These are phyloP conservation scores for Cantharis rustica DNA, from an alignment of 2,888 invertebrate genomes.

Conservation along the genomic window DNA sequence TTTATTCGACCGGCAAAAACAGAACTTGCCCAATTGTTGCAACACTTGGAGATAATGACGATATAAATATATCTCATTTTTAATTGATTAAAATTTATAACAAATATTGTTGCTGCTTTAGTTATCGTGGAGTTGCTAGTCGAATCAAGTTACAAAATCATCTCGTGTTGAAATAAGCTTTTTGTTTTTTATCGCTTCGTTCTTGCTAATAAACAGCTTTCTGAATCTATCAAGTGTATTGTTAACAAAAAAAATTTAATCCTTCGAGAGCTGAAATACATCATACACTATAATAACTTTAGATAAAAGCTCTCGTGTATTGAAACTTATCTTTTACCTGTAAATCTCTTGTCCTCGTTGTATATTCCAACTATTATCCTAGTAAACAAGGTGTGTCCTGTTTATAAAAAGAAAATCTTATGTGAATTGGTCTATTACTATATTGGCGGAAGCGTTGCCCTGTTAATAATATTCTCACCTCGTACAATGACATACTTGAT, in stretches of 20 bases:
- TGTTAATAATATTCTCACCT: conserved; percentile 39
- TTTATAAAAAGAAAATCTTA: conserved; percentile 1
- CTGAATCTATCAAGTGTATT: neutral
- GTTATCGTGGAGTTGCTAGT: neutral
- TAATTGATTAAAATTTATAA: neutral
- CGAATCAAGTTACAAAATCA: neutral
- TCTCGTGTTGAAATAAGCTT: neutral
- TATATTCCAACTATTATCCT: conserved; percentile 22
- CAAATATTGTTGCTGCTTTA: neutral
- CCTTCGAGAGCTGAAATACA: neutral
- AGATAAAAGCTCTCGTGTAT: neutral
- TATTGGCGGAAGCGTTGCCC: conserved; percentile 30
- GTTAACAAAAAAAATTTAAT: neutral
- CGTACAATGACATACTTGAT: conserved; percentile 23
- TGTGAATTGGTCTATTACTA: conserved; percentile 19
- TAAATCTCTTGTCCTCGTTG: conserved; percentile 26
- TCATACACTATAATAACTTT: neutral
- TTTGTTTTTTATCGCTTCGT: neutral
- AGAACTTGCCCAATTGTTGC: neutral
- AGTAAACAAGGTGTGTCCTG: conserved; percentile 27
- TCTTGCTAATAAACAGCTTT: neutral
- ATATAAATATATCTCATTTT: neutral
- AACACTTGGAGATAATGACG: neutral
- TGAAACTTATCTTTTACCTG: conserved; percentile 23
- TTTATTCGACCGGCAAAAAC: neutral